Evolutionary conservation across 2,888 invertebrate species (phyloP).

Genomic region (Patella ulyssiponensis): DNA sequence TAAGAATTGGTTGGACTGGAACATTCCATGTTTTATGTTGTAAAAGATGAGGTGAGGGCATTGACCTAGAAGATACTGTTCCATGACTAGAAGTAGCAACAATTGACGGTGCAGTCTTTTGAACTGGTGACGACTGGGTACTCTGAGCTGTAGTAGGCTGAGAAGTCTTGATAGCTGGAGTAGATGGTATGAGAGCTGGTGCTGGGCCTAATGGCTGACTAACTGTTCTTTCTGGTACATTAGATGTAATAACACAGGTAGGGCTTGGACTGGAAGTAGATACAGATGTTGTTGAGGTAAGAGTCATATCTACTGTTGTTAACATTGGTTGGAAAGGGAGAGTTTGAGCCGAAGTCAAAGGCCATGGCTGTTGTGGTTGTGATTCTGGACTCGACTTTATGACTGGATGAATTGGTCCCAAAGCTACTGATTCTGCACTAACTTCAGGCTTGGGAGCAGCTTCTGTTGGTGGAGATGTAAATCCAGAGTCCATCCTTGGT

Average conservation of each 20-base stretch:
- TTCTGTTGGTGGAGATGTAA: conserved; percentile 1
- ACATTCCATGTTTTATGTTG: conserved; percentile 11
- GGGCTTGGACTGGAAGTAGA: background rate
- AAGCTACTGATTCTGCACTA: background rate
- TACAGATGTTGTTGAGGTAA: background rate
- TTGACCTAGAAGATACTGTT: background rate
- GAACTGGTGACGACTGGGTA: background rate
- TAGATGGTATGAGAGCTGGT: background rate
- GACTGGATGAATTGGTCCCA: background rate
- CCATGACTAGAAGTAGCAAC: background rate
- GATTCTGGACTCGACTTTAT: background rate
- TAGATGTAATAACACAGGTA: background rate
- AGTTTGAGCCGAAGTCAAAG: background rate
- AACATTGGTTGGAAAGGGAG: background rate
- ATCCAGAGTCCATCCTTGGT: background rate
- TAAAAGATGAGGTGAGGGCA: background rate
- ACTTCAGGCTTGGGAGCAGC: background rate
- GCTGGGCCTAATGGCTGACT: background rate
- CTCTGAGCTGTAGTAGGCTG: background rate
- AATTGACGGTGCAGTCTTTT: background rate
- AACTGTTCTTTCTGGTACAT: background rate
- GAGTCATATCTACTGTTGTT: background rate
- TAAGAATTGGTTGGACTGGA: background rate
- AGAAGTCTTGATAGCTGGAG: background rate
- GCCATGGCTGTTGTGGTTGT: background rate